These are phyloP conservation scores for Crepidodera aurea DNA, from an alignment of 2,888 invertebrate genomes.

Conservation along the genomic window DNA sequence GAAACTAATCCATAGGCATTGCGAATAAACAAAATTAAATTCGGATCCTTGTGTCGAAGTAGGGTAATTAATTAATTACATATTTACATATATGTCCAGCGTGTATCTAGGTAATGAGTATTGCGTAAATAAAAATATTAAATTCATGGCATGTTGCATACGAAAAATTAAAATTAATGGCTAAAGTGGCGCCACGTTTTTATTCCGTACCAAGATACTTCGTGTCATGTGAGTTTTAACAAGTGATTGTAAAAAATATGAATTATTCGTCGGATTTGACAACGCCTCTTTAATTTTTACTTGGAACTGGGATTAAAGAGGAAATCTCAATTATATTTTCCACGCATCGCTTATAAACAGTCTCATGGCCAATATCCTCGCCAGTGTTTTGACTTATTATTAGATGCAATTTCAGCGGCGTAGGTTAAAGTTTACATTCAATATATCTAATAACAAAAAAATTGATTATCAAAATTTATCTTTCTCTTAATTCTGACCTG, in stretches of 20 bases:
- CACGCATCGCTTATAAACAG: constrained; percentile 35
- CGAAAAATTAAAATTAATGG: constrained; percentile 23
- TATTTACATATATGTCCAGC: background rate
- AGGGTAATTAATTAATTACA: background rate
- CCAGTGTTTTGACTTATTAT: constrained; percentile 38
- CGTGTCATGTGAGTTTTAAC: constrained; percentile 12
- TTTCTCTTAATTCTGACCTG: no score
- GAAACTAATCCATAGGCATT: no score
- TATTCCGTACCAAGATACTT: background rate
- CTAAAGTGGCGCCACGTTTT: constrained; percentile 17
- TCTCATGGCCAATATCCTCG: constrained; percentile 39
- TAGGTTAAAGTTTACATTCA: background rate
- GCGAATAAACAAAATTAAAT: background rate
- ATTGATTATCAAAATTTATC: no score
- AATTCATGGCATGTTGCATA: constrained; percentile 1
- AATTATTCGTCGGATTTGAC: constrained; percentile 26
- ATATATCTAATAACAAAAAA: no score
- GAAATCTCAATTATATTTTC: constrained; percentile 39
- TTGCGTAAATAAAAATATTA: constrained; percentile 8
- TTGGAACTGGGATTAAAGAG: constrained; percentile 34
- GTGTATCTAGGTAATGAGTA: background rate
- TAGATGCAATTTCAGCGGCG: constrained; percentile 32
- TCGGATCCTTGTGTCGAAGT: background rate
- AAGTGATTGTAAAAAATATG: constrained; percentile 23
- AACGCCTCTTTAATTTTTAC: constrained; percentile 32